Evolutionary conservation across 2,113 vertebrate species (phyloP).

Genomic region (Urocitellus parryii): DNA sequence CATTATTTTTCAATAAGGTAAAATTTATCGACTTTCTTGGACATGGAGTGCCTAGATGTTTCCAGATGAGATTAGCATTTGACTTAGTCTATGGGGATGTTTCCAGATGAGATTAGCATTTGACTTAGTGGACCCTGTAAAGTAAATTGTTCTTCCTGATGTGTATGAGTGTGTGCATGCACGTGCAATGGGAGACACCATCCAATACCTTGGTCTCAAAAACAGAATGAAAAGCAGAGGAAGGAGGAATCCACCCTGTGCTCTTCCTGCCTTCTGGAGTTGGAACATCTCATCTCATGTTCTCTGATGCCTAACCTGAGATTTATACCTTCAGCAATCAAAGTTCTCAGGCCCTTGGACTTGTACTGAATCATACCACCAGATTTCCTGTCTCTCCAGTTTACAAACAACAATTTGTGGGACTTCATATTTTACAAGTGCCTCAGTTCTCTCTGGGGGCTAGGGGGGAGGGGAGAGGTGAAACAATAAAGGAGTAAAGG

Average conservation of each 20-base stretch:
- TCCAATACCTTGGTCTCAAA: not conserved
- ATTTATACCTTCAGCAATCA: no score
- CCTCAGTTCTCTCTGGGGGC: not conserved
- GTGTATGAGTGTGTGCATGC: no score
- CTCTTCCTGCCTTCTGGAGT: not conserved
- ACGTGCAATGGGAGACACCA: not conserved
- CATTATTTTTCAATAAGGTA: not conserved
- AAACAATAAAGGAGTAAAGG: not conserved
- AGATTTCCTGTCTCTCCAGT: not conserved
- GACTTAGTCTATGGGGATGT: not conserved
- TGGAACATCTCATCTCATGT: not conserved
- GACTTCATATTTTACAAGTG: not conserved
- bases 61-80: not conserved
- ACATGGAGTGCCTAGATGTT: not conserved
- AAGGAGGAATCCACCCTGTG: not conserved
- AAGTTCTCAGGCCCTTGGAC: not conserved
- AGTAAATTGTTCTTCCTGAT: not conserved
- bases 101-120: not conserved
- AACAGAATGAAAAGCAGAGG: not conserved
- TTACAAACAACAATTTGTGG: not conserved
- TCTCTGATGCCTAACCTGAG: not conserved
- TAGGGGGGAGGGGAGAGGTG: rapidly evolving
- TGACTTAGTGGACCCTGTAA: not conserved
- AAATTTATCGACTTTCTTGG: not conserved
- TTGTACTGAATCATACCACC: not conserved